These are phyloP conservation scores for Erythrolamprus reginae DNA, from an alignment of 2,113 vertebrate species.

Conservation along the genomic window DNA sequence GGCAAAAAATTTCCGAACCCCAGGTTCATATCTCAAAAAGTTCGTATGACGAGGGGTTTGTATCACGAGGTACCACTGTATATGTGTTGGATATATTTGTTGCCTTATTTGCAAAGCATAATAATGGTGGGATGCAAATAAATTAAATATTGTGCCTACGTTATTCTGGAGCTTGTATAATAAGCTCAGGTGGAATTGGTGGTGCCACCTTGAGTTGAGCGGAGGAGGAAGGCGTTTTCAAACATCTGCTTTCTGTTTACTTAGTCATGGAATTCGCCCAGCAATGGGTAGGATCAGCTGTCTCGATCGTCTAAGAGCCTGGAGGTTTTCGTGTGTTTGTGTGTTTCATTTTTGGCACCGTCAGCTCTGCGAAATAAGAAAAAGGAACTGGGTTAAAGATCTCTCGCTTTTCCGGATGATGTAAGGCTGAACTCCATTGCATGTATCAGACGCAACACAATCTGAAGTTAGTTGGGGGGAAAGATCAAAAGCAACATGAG, in stretches of 20 bases:
- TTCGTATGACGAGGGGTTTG: too few species aligned
- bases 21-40: too few species aligned
- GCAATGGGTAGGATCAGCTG: neutral
- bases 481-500: too few species aligned
- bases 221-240: neutral
- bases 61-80: too few species aligned
- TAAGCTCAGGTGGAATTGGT: neutral
- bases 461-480: too few species aligned
- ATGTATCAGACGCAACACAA: too few species aligned
- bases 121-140: neutral
- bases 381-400: neutral
- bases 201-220: neutral
- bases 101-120: neutral
- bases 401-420: neutral
- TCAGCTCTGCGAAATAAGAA: neutral
- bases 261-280: neutral
- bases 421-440: neutral
- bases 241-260: neutral
- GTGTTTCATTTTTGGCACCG: neutral
- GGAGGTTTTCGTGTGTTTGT: neutral
- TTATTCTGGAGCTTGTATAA: neutral
- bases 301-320: neutral
- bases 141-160: neutral
- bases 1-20: too few species aligned
- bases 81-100: too few species aligned